Conservation (phyloP, 2,888 invertebrate species). For the Tromatobia lineatoria region DNA sequence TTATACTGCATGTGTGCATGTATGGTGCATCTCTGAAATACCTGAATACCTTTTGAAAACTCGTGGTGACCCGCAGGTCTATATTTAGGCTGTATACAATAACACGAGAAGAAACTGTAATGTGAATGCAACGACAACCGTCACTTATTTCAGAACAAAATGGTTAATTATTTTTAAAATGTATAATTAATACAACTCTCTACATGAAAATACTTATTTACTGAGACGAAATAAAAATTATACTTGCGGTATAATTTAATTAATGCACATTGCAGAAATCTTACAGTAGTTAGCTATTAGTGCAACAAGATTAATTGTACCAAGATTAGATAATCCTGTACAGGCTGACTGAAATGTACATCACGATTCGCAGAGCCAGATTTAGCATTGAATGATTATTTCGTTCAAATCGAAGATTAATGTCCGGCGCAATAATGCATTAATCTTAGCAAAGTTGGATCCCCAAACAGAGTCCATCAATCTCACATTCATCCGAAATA, state of each 20-base stretch:
- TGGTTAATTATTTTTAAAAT: neutral
- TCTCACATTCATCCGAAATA: neutral
- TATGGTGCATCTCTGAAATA: neutral
- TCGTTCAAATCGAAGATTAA: neutral
- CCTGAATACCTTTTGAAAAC: slow-evolving; percentile 11
- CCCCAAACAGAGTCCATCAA: neutral
- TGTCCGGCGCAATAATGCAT: neutral
- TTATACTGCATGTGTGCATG: slow-evolving; percentile 5
- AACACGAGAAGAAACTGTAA: neutral
- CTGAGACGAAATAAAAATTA: neutral
- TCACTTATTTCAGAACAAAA: neutral
- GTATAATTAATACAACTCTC: neutral
- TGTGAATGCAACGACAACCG: neutral
- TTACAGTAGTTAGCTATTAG: neutral
- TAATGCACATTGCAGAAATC: neutral
- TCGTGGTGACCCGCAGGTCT: neutral
- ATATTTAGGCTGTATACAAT: neutral
- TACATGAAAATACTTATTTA: neutral
- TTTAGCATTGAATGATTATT: neutral
- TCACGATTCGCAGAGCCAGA: neutral
- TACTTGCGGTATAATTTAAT: neutral
- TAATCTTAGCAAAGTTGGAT: neutral
- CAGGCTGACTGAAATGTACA: neutral
- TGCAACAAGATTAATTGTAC: neutral
- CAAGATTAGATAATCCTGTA: neutral